phyloP scores from a whole-genome alignment of 2,888 invertebrate species.

The Nudaria mundana region DNA sequence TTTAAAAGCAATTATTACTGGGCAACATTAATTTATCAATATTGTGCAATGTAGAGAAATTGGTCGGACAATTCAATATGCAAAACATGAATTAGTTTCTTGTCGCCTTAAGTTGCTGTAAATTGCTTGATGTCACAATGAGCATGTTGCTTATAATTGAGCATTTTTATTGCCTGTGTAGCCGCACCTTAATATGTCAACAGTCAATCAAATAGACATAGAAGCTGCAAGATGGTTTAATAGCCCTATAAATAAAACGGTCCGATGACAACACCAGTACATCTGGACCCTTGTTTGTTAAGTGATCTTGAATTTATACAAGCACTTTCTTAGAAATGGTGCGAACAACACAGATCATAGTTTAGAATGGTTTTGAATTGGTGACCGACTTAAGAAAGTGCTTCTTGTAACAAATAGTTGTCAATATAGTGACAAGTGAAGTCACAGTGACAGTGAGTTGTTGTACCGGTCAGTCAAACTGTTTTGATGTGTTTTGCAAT shows the following conservation, averaged over 20 bases:
- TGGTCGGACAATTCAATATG: too few species aligned
- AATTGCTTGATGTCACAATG: too few species aligned
- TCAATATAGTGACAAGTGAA: neutral
- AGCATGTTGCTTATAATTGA: too few species aligned
- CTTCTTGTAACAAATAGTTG: conserved; percentile 16
- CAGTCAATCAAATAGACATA: conserved; percentile 63
- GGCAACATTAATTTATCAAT: too few species aligned
- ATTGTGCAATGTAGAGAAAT: too few species aligned
- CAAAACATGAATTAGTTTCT: too few species aligned
- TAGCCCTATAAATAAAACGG: conserved; percentile 61
- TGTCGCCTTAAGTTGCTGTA: too few species aligned
- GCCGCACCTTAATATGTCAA: conserved; percentile 55
- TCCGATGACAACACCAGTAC: conserved; percentile 34
- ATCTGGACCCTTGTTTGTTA: conserved; percentile 32
- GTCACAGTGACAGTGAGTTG: too few species aligned
- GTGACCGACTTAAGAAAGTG: conserved; percentile 9
- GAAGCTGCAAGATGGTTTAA: conserved; percentile 51
- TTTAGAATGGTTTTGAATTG: conserved; percentile 11
- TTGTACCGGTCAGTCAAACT: too few species aligned
- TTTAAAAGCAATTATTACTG: too few species aligned
- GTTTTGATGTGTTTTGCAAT: too few species aligned
- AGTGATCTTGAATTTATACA: conserved; percentile 27
- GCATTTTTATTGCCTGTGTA: too few species aligned
- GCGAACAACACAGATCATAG: conserved; percentile 13
- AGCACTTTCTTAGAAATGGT: conserved; percentile 12